Conservation (phyloP, 1,140 invertebrate genomes). For the Andrena cerasifolii region DNA sequence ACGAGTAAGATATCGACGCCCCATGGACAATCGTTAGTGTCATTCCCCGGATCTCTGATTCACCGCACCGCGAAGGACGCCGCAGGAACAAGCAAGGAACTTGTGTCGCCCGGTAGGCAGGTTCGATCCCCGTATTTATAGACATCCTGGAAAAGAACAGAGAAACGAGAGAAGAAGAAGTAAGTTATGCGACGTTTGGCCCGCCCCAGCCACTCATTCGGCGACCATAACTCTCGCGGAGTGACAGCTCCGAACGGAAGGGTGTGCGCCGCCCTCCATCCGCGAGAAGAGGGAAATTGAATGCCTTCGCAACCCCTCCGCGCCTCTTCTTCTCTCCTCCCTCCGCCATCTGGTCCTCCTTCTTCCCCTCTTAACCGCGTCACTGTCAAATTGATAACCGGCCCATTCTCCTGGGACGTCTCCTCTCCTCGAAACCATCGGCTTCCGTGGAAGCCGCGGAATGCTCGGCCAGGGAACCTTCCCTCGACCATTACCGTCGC, state of each 20-base stretch:
- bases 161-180: conserved; percentile 60
- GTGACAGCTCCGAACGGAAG: conserved; percentile 73
- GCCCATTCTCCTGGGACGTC: conserved; percentile 50
- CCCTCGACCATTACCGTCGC: not conserved
- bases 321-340: conserved; percentile 38
- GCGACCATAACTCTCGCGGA: conserved; percentile 71
- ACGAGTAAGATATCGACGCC: not conserved
- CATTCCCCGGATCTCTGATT: not conserved
- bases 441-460: conserved; percentile 44
- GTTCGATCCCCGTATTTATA: conserved; percentile 73
- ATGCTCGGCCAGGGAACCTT: conserved; percentile 19
- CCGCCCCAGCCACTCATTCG: conserved; percentile 75
- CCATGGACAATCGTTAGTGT: not conserved
- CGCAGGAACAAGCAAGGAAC: conserved; percentile 34
- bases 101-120: conserved; percentile 29
- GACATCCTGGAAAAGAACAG: conserved; percentile 70
- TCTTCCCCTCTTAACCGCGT: conserved; percentile 53
- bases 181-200: conserved; percentile 75
- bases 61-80: not conserved
- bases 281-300: conserved; percentile 71
- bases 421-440: conserved; percentile 27
- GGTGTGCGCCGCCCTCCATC: conserved; percentile 66
- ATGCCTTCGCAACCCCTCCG: conserved; percentile 70
- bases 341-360: conserved; percentile 69
- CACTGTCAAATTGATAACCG: conserved; percentile 70